Percentiles rank a stretch among this genome's conserved stretches.
Conservation (phyloP, 2,797 vertebrate species). For the Tragelaphus eurycerus region DNA sequence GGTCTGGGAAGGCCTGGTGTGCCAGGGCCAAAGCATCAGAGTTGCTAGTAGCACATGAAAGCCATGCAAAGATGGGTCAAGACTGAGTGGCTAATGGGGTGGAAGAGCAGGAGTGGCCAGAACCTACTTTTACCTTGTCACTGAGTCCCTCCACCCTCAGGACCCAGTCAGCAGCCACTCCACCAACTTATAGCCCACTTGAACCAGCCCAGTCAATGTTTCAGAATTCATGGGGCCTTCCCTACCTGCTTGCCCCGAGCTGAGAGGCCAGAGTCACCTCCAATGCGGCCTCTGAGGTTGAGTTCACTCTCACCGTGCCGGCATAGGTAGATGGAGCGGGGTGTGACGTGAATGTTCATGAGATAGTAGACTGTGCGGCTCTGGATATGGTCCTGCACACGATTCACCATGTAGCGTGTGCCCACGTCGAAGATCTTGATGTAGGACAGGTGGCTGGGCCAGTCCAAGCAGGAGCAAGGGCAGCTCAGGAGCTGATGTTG, state of each 20-base stretch:
- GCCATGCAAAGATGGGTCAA: background rate
- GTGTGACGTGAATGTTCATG: constrained; percentile 96
- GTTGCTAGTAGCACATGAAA: background rate
- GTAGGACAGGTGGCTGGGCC: constrained; percentile 89
- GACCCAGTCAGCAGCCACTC: background rate
- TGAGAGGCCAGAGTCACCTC: constrained; percentile 91
- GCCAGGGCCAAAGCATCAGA: background rate
- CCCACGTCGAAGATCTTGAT: constrained; percentile 97
- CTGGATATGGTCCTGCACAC: constrained; percentile 94
- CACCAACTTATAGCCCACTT: background rate
- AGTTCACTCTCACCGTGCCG: constrained; percentile 95
- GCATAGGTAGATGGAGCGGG: constrained; percentile 92
- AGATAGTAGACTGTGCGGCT: constrained; percentile 94
- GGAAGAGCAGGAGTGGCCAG: background rate
- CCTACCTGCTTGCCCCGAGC: constrained; percentile 85
- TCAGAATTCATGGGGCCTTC: background rate
- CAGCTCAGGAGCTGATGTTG: constrained; percentile 17
- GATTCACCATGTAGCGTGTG: constrained; percentile 91
- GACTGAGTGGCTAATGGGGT: background rate
- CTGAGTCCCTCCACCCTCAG: background rate
- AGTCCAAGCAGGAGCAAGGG: background rate
- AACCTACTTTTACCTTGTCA: background rate
- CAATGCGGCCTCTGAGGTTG: constrained; percentile 91
- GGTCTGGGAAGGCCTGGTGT: background rate
- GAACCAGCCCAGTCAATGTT: background rate